A percentile compares a stretch with the other conserved stretches of the same genome.
These are phyloP conservation scores for Pangasius krempfi DNA, from an alignment of 2,797 vertebrate genomes.

Conservation along the genomic window DNA sequence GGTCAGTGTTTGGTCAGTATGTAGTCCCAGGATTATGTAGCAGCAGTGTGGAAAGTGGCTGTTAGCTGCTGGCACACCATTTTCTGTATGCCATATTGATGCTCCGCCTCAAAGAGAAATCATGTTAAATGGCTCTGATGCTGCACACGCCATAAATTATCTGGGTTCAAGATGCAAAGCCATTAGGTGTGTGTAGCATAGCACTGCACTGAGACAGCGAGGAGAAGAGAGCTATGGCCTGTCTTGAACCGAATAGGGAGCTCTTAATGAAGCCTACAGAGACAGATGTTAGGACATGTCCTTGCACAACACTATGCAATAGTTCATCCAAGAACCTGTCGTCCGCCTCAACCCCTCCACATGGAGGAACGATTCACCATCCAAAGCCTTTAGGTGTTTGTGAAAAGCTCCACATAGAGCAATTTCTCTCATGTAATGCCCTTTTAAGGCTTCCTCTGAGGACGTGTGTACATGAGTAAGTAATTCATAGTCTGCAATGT, in stretches of 20 bases:
- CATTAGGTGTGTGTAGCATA: conserved; percentile 37
- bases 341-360: background rate
- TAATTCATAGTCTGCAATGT: conserved; percentile 7
- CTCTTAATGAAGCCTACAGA: conserved; percentile 36
- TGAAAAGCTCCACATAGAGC: conserved; percentile 21
- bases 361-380: background rate
- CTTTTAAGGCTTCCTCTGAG: conserved; percentile 11
- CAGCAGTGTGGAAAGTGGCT: conserved; percentile 40
- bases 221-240: conserved; percentile 20
- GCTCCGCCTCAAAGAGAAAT: conserved; percentile 55
- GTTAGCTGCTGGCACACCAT: conserved; percentile 47
- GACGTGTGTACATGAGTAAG: background rate
- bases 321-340: background rate
- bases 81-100: conserved; percentile 43
- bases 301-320: background rate
- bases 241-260: conserved; percentile 20
- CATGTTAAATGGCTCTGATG: conserved; percentile 37
- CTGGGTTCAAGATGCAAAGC: conserved; percentile 46
- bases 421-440: background rate
- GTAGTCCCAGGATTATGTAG: conserved; percentile 47
- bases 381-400: background rate
- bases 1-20: conserved; percentile 26
- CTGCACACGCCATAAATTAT: conserved; percentile 55
- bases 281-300: conserved; percentile 22
- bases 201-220: background rate